Evolutionary conservation across 2,797 vertebrate species (phyloP), one percentile per base, ranked within the genome.

Genomic region (Odontamblyopus rebecca): DNA sequence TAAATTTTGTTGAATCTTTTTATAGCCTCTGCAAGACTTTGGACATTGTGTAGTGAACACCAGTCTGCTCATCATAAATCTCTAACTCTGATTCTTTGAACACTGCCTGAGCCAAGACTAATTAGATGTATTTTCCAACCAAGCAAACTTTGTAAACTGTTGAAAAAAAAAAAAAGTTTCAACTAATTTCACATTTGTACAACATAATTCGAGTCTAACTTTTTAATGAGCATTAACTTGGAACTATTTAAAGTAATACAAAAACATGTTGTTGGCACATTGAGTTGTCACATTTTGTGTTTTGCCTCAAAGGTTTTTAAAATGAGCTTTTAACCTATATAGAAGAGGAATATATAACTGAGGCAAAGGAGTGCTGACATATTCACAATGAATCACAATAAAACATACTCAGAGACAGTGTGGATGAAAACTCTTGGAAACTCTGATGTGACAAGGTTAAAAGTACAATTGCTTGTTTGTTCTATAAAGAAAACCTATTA

Each of bases 31-130:
- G 53, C 53, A 54, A 8, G 51, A 54, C 11, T 75, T 73, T n/a
- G 64, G 35, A 59, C 29, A 27, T 26, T 69, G 13, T 11, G 15
- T 16, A 35, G 23, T 72, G 73, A 76, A 81, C 82, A 53, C 74
- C 26, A 41, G 48, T 54, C 30, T 44, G 61, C 35, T 19, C 35
- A 2, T 3, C 61, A 41, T 63, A 38, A 41, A 41, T n/a, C 38
- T 44, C 23, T 27, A 48, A 64, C 3, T 48, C 6, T 41, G 18
- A 62, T 44, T 64, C n/a, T 75, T 51, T 63, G 44, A 72, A 77
- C 35, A 26, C 60, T 61, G 68, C 59, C 61, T 29, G 26, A 71
- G 62, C 35, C 62, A 44, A 64, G 16, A 44, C n/a, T 64, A 64
- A 64, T 64, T 64, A 62, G 32, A 62, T 57, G 19, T 41, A 12